Conservation (phyloP, 2,888 invertebrate genomes). For the Lochmaea capreae region DNA sequence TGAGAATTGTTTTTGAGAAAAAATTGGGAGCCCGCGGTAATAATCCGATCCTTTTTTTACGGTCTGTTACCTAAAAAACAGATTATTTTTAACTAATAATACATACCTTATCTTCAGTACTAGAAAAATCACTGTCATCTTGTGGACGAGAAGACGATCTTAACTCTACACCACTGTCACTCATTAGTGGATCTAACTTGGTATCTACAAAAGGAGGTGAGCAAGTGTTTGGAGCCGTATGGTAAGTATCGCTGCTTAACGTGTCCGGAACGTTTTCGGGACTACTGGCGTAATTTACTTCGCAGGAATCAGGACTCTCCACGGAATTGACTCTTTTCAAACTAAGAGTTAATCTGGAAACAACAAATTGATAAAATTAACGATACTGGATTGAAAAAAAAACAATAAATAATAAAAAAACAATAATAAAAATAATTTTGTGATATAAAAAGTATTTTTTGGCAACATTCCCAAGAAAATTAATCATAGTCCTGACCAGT, state of each 20-base stretch:
- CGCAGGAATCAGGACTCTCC: slow-evolving; percentile 58
- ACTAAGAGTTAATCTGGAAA: slow-evolving; percentile 74
- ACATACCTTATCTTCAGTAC: slow-evolving; percentile 70
- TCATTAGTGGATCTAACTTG: slow-evolving; percentile 63
- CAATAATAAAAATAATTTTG: not conserved
- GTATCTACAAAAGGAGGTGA: slow-evolving; percentile 48
- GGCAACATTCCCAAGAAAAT: too few relatives aligned
- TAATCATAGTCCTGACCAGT: too few relatives aligned
- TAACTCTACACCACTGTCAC: slow-evolving; percentile 69
- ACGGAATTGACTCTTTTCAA: slow-evolving; percentile 68
- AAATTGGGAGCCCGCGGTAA: too few relatives aligned
- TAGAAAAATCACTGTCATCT: slow-evolving; percentile 73
- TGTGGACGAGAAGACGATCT: slow-evolving; percentile 60
- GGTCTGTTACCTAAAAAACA: too few relatives aligned
- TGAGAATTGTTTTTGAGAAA: too few relatives aligned
- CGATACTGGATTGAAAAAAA: not conserved
- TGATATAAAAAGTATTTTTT: too few relatives aligned
- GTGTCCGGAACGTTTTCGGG: slow-evolving; percentile 55
- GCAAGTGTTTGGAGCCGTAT: slow-evolving; percentile 74
- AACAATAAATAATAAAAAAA: not conserved
- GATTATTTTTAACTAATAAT: not conserved
- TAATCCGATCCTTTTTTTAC: too few relatives aligned
- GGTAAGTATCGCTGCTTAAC: slow-evolving; percentile 74
- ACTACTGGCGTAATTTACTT: slow-evolving; percentile 61
- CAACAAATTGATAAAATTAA: not conserved